Percentiles rank a stretch among this genome's conserved stretches.
phyloP scores from a whole-genome alignment of 2,113 vertebrate species.

The Tylochromis polylepis region DNA sequence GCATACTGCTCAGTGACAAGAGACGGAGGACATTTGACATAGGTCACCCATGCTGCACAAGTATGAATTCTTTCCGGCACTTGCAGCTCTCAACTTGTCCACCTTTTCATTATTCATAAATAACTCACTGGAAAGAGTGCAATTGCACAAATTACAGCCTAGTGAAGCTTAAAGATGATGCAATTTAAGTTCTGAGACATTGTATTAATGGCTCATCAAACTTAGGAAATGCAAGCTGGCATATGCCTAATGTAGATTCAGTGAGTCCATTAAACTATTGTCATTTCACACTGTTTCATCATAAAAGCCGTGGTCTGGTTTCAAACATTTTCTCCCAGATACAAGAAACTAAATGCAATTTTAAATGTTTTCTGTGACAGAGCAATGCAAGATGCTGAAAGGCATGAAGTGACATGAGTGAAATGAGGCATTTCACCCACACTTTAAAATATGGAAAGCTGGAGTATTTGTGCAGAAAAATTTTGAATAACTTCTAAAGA shows the following conservation, averaged over 20 bases:
- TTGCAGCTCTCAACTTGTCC: conserved; percentile 24
- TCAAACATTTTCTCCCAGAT: conserved; percentile 6
- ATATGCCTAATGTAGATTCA: conserved; percentile 36
- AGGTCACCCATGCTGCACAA: conserved; percentile 50
- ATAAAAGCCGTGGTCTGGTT: conserved; percentile 19
- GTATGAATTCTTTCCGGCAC: conserved; percentile 31
- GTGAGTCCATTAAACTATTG: conserved; percentile 31
- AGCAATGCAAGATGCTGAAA: conserved; percentile 6
- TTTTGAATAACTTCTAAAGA: neutral
- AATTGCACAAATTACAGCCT: conserved; percentile 43
- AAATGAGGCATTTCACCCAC: neutral
- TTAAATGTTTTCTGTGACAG: conserved; percentile 10
- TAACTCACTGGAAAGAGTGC: conserved; percentile 17
- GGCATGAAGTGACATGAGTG: neutral
- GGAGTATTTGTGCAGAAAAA: neutral
- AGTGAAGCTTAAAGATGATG: conserved; percentile 40
- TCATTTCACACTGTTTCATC: conserved; percentile 52
- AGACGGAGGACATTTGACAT: conserved; percentile 53
- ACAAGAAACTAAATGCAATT: neutral
- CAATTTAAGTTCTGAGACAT: conserved; percentile 30
- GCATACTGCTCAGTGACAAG: conserved; percentile 40
- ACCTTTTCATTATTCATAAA: conserved; percentile 49
- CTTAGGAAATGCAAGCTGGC: conserved; percentile 17
- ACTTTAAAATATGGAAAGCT: neutral
- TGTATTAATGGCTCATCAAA: conserved; percentile 52